phyloP scores from a whole-genome alignment of 2,797 vertebrate species.

The Sebastes flavidus region DNA sequence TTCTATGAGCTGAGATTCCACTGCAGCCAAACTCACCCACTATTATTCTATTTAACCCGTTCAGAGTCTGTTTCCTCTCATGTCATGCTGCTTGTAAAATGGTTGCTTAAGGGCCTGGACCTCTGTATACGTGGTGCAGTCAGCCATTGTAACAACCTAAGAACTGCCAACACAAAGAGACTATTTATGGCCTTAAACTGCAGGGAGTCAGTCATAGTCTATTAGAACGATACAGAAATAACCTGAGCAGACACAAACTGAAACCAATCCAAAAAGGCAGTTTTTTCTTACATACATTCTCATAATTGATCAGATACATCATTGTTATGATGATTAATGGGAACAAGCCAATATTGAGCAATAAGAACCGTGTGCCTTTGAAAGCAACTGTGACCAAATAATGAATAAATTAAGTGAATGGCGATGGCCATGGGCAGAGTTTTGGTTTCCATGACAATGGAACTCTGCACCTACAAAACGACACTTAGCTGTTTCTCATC shows the following conservation, averaged over 20 bases:
- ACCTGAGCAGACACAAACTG: not conserved
- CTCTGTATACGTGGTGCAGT: not conserved
- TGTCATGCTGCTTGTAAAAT: conserved; percentile 32
- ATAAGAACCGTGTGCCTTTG: conserved; percentile 21
- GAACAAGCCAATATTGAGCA: conserved; percentile 1
- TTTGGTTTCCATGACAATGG: conserved; percentile 77
- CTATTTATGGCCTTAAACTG: conserved; percentile 17
- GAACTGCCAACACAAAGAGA: not conserved
- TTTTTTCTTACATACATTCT: not conserved
- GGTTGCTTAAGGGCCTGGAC: conserved; percentile 16
- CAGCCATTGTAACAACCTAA: conserved; percentile 3
- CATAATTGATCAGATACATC: conserved; percentile 3
- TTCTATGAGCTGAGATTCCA: conserved; percentile 71
- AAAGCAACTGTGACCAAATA: conserved; percentile 54
- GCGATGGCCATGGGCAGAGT: conserved; percentile 49
- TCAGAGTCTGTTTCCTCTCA: conserved; percentile 25
- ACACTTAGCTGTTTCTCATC: conserved; percentile 38
- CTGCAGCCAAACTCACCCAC: conserved; percentile 63
- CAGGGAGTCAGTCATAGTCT: conserved; percentile 1
- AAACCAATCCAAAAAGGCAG: not conserved
- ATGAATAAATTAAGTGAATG: conserved; percentile 65
- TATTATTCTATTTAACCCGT: conserved; percentile 60
- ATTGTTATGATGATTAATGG: conserved; percentile 22
- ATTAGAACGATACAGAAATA: conserved; percentile 13
- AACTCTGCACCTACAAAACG: conserved; percentile 52